Evolutionary conservation across 2,888 invertebrate genomes (phyloP).

Genomic region (Machimus rusticus): DNA sequence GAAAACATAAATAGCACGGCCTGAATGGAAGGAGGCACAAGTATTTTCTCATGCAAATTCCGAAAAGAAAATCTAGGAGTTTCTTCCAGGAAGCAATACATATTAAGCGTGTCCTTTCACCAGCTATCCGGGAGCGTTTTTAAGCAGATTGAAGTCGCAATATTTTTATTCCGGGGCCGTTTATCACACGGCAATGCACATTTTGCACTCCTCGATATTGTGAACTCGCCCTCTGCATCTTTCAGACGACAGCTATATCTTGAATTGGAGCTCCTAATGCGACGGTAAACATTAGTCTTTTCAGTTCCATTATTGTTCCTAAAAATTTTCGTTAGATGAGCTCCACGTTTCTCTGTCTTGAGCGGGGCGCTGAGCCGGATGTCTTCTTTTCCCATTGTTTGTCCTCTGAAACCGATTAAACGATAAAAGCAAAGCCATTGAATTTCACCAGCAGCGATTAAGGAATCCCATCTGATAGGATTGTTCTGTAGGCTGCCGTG

Average conservation of each 20-base stretch:
- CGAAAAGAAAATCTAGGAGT: not conserved
- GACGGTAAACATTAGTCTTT: constrained; percentile 10
- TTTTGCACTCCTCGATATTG: not conserved
- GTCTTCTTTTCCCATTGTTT: constrained; percentile 6
- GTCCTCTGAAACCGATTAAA: constrained; percentile 25
- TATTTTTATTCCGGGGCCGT: not conserved
- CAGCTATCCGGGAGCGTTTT: not conserved
- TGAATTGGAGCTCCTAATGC: not conserved
- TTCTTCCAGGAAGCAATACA: constrained; percentile 4
- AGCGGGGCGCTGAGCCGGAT: not conserved
- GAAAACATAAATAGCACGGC: not conserved
- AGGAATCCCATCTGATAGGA: constrained; percentile 28
- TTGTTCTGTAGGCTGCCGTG: not conserved
- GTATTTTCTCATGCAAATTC: constrained; percentile 8
- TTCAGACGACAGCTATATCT: not conserved
- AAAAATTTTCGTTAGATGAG: not conserved
- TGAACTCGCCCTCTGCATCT: not conserved
- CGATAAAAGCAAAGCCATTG: constrained; percentile 16
- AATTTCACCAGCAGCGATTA: constrained; percentile 9
- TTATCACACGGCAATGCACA: not conserved
- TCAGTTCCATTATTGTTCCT: not conserved
- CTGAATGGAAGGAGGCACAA: not conserved
- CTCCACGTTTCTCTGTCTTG: not conserved
- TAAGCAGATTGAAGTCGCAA: not conserved
- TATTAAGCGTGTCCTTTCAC: not conserved